phyloP scores from a whole-genome alignment of 2,888 invertebrate species.

The Pandemis corylana region DNA sequence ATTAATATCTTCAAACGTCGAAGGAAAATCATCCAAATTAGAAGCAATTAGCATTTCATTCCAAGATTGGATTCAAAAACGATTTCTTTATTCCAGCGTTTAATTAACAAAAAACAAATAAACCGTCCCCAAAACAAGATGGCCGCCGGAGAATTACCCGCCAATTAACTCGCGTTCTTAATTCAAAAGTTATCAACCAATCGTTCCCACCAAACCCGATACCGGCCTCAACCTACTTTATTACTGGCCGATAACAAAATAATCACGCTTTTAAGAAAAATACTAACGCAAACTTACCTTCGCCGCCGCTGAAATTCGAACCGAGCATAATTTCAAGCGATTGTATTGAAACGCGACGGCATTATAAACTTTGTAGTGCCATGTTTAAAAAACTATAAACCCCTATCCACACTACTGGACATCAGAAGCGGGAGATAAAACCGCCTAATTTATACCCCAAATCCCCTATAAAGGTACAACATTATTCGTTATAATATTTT shows the following conservation, averaged over 20 bases:
- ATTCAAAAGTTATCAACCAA: conserved; percentile 41
- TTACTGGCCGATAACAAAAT: conserved; percentile 76
- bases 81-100: conserved; percentile 17
- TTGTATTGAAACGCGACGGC: neutral
- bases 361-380: conserved; percentile 33
- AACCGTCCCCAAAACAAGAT: conserved; percentile 36
- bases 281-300: conserved; percentile 59
- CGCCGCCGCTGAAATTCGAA: conserved; percentile 49
- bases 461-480: conserved; percentile 69
- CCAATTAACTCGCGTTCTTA: conserved; percentile 39
- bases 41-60: conserved; percentile 5
- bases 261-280: conserved; percentile 58
- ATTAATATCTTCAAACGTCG: neutral
- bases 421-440: conserved; percentile 74
- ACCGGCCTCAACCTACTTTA: conserved; percentile 64
- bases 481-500: conserved; percentile 71
- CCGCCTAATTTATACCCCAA: conserved; percentile 72
- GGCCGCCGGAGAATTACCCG: conserved; percentile 37
- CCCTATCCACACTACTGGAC: conserved; percentile 61
- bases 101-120: conserved; percentile 38
- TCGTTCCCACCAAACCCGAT: conserved; percentile 40
- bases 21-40: conserved; percentile 3
- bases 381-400: conserved; percentile 81
- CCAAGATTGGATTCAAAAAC: conserved; percentile 7
- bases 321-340: conserved; percentile 10